A percentile compares a stretch with the other conserved stretches of the same genome.
Conservation (phyloP, 1,140 invertebrate genomes). For the Drosophila nasuta region DNA sequence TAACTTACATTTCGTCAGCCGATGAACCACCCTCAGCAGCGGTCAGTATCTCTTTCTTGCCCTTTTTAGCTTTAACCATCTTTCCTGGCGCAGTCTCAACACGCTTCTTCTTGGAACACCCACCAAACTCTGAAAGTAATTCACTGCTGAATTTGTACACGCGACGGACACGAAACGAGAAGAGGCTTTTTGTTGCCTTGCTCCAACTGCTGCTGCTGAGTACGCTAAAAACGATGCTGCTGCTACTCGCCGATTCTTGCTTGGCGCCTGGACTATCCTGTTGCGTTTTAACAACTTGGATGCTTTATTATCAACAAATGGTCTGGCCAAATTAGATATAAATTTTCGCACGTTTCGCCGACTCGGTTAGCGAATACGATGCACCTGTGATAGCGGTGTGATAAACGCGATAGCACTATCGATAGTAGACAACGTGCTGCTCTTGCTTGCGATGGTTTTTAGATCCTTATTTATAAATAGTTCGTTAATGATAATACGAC, state of each 20-base stretch:
- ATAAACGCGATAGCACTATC: constrained; percentile 5
- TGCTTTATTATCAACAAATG: constrained; percentile 6
- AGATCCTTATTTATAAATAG: background rate
- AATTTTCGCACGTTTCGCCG: constrained; percentile 50
- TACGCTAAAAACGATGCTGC: background rate
- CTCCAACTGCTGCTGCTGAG: background rate
- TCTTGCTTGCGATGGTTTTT: background rate
- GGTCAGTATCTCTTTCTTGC: constrained; percentile 85
- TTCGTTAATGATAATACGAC: background rate
- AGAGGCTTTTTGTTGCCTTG: constrained; percentile 10
- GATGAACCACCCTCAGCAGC: constrained; percentile 73
- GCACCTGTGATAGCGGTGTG: constrained; percentile 43
- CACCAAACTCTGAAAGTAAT: constrained; percentile 73
- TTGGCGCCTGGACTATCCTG: background rate
- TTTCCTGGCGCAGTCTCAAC: constrained; percentile 83
- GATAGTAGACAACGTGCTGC: constrained; percentile 4
- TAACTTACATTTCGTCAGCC: constrained; percentile 80
- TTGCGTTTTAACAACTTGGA: constrained; percentile 14
- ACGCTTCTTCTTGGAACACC: constrained; percentile 76
- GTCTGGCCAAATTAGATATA: constrained; percentile 11
- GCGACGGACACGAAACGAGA: constrained; percentile 55
- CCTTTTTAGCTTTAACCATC: constrained; percentile 85
- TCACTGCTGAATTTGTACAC: constrained; percentile 79
- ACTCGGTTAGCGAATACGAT: constrained; percentile 49
- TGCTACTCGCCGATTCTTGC: constrained; percentile 3